phyloP scores from a whole-genome alignment of 2,113 vertebrate species.

The Steatornis caripensis region DNA sequence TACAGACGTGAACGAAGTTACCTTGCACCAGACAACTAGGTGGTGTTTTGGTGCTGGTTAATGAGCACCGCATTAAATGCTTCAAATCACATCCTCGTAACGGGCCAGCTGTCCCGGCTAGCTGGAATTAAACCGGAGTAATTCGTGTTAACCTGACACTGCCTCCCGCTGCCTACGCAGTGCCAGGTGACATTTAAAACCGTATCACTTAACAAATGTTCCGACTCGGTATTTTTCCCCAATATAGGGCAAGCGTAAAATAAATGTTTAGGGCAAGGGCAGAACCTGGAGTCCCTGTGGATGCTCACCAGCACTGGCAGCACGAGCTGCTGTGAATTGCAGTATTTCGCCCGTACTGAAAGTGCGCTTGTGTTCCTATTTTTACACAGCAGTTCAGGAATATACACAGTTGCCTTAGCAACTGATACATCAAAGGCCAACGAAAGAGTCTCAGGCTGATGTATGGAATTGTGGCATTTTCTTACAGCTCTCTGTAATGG shows the following conservation, averaged over 20 bases:
- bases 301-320: not conserved
- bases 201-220: not conserved
- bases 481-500: not conserved
- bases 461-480: not conserved
- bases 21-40: not conserved
- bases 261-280: not conserved
- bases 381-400: not conserved
- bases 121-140: not conserved
- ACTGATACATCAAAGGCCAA: not conserved
- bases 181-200: not conserved
- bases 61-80: not conserved
- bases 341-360: not conserved
- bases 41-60: not conserved
- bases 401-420: slow-evolving; percentile 30
- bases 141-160: not conserved
- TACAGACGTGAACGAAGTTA: not conserved
- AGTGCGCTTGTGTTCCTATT: not conserved
- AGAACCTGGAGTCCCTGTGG: not conserved
- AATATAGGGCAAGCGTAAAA: not conserved
- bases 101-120: not conserved
- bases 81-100: not conserved
- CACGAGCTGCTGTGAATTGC: not conserved
- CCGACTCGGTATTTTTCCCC: not conserved
- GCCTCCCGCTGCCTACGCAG: too few relatives aligned
- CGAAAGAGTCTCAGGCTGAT: not conserved